Base-by-base conservation (phyloP, 2,113 vertebrate species). In the Brevimyrus niger region DNA sequence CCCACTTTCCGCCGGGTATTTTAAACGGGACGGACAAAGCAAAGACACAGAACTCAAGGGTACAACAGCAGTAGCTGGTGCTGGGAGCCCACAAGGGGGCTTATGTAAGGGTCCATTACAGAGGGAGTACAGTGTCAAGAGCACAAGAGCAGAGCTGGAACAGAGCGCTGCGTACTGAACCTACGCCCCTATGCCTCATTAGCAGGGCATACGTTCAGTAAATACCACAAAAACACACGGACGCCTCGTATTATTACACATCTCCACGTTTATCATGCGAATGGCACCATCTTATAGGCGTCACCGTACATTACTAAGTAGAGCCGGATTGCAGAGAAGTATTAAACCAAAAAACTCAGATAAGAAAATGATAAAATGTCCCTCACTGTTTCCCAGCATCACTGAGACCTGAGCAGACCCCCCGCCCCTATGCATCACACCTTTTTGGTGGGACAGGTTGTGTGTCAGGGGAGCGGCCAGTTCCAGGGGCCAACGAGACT, bases 21-120 rank as follows among this genome's bases (percentile, higher is more conserved):
- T 87, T 53, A 31, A 87, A 55, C 3, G 50, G 85, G 48, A 87
- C 85, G 15, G 15, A 10, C 27, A 19, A 87, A 53, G 47, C 8
- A 87, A 87, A 87, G 85, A 38, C 50, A 87, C 27, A 55, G 27
- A 47, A 53, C 50, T 87, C 85, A 87, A 87, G 85, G 85, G 85
- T 87, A 87, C 85, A 87, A 53, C 48, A 53, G 27, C 73, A 42
- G 47, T 53, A 31, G n/a, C 48, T 31, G 10, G 47, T 6, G 15
- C n/a, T 87, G 47, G 23, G 85, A 53, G 85, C 15, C 48, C 48
- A 0, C n/a, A 35, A 13, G 46, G n/a, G n/a, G 83, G 44, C 23
- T 47, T 86, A 80, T 86, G 44, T 48, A 80, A 47, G 83, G 83
- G 83, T 86, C 44, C 42, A 84, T 46, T 84, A 47, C 1, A n/a